phyloP scores from a whole-genome alignment of 2,888 invertebrate genomes.

The Phymatocera aterrima region DNA sequence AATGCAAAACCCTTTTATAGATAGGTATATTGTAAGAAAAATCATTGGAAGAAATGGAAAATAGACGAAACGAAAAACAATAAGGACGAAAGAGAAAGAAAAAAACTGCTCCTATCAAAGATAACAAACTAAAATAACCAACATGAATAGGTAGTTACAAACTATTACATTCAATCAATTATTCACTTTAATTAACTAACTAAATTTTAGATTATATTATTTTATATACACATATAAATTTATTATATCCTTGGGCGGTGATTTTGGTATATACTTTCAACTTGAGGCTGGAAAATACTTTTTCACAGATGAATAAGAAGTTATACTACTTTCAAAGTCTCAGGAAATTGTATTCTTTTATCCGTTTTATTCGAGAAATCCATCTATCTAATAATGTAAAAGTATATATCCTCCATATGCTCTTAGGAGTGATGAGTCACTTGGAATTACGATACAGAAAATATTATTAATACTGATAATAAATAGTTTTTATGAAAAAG shows the following conservation, averaged over 20 bases:
- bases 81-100: neutral
- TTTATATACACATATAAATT: conserved; percentile 26
- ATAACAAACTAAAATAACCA: conserved; percentile 20
- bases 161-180: neutral
- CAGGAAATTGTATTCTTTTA: neutral
- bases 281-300: conserved; percentile 32
- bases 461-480: conserved; percentile 18
- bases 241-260: conserved; percentile 39
- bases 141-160: conserved; percentile 4
- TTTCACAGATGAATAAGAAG: neutral
- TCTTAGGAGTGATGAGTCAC: too few relatives aligned
- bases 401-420: too few relatives aligned
- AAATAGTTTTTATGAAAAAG: neutral
- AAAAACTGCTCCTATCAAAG: neutral
- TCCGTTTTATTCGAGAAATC: neutral
- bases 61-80: neutral
- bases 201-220: conserved; percentile 11
- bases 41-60: conserved; percentile 4
- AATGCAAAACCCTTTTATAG: too few relatives aligned
- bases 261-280: conserved; percentile 42
- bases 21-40: too few relatives aligned
- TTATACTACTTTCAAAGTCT: neutral
- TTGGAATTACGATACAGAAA: neutral
- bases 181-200: conserved; percentile 24
- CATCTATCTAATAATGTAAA: too few relatives aligned